Evolutionary conservation across 2,888 invertebrate species (phyloP).

Genomic region (Orchesella flavescens): DNA sequence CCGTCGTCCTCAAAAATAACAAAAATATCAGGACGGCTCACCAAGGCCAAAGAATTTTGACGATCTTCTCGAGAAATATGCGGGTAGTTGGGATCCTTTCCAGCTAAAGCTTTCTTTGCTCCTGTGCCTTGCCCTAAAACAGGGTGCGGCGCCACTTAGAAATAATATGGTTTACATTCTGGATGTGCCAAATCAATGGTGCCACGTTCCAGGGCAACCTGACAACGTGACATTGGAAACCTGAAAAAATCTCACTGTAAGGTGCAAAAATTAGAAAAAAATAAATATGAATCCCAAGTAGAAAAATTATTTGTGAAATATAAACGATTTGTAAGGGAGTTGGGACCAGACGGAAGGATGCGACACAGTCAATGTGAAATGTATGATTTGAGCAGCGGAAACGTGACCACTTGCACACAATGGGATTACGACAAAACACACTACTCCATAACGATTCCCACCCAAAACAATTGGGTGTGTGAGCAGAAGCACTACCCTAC

Average conservation of each 20-base stretch:
- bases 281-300: no score
- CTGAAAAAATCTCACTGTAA: conserved; percentile 77
- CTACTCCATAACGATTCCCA: conserved; percentile 64
- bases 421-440: conserved; percentile 65
- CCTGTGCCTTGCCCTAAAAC: no score
- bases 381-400: conserved; percentile 14
- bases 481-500: conserved; percentile 72
- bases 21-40: no score
- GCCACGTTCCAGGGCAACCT: conserved; percentile 77
- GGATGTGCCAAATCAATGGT: conserved; percentile 79
- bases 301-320: no score
- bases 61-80: no score
- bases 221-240: conserved; percentile 75
- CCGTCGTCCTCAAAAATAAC: no score
- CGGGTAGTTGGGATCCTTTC: no score
- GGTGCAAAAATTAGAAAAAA: no score
- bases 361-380: conserved; percentile 52
- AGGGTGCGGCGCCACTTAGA: no score
- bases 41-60: no score
- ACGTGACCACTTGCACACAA: conserved; percentile 41
- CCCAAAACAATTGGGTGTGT: conserved; percentile 67
- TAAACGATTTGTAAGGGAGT: conserved; percentile 12
- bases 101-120: no score
- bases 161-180: conserved; percentile 75
- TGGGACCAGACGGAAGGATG: conserved; percentile 22